These are phyloP conservation scores for Cyanoramphus novaezelandiae DNA, from an alignment of 2,113 vertebrate species.

Conservation along the genomic window DNA sequence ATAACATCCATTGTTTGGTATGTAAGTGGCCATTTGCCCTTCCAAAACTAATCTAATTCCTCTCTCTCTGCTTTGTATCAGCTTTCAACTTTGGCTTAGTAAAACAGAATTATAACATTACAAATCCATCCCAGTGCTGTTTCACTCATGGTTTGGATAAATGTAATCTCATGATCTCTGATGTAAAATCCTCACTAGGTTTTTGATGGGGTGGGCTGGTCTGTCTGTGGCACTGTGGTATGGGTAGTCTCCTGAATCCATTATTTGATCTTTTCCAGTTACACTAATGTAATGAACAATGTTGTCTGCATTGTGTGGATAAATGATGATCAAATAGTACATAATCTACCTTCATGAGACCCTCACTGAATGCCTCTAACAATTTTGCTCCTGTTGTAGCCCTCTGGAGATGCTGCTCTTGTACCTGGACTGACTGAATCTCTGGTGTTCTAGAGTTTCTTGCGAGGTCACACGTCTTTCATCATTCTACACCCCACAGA, in stretches of 20 bases:
- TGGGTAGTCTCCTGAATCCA: neutral
- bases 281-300: neutral
- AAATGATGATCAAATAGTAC: neutral
- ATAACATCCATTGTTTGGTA: neutral
- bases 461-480: neutral
- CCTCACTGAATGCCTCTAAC: neutral
- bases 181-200: rapidly evolving
- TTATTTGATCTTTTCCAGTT: neutral
- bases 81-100: neutral
- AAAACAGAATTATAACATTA: rapidly evolving
- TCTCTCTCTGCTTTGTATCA: neutral
- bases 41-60: neutral
- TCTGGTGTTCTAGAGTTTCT: neutral
- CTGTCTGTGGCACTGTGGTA: neutral
- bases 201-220: neutral
- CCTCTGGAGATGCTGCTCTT: neutral
- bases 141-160: neutral
- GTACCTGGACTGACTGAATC: rapidly evolving
- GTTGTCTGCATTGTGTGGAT: neutral
- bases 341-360: neutral
- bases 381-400: neutral
- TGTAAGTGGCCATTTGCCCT: neutral
- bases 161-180: neutral
- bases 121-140: neutral
- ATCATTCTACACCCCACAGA: neutral